Percentiles rank a stretch among this genome's conserved stretches.
These are phyloP conservation scores for Ormyrus pomaceus DNA, from an alignment of 2,888 invertebrate genomes.

Conservation along the genomic window DNA sequence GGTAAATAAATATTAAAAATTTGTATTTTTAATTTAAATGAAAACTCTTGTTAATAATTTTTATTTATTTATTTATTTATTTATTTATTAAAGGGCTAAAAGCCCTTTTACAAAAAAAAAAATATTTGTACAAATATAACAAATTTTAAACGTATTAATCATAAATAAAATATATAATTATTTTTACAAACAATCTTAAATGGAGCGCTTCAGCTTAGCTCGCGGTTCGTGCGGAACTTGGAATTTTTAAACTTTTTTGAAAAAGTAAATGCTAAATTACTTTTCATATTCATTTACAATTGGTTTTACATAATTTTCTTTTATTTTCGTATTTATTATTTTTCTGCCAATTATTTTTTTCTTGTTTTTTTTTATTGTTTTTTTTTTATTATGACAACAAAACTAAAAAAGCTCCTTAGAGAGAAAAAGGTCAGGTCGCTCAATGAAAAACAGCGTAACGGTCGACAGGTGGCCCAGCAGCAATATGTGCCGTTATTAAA, in stretches of 20 bases:
- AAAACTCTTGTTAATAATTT: neutral
- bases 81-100: neutral
- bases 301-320: no score
- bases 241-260: no score
- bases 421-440: slow-evolving; percentile 52
- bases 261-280: no score
- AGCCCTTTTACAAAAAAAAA: no score
- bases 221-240: no score
- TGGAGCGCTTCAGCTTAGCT: no score
- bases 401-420: slow-evolving; percentile 35
- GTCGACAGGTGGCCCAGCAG: slow-evolving; percentile 72
- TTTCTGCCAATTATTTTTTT: neutral
- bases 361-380: neutral
- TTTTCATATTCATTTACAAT: no score
- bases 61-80: neutral
- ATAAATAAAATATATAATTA: no score
- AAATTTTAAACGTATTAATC: no score
- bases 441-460: slow-evolving; percentile 55
- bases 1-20: slow-evolving; percentile 75
- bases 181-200: no score
- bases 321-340: no score
- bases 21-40: slow-evolving; percentile 19
- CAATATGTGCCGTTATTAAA: slow-evolving; percentile 75
- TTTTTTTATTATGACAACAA: slow-evolving; percentile 8
- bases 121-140: no score